Percentiles rank a stretch among this genome's conserved stretches.
Evolutionary conservation across 2,113 vertebrate genomes (phyloP).

Genomic region (Illadopsis cleaveri): DNA sequence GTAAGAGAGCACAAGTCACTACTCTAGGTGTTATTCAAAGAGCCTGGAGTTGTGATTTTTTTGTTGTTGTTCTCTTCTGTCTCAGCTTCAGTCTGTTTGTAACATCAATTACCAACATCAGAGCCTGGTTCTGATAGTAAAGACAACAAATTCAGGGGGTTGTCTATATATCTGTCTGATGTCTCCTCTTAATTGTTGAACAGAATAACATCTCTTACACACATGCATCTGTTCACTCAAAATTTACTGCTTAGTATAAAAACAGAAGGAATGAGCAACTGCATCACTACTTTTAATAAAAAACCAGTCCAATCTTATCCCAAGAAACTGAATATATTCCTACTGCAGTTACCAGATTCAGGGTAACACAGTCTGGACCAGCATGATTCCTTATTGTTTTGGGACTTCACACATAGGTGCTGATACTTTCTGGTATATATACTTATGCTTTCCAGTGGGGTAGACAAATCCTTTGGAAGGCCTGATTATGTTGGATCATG

Average conservation of each 20-base stretch:
- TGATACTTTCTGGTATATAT: background rate
- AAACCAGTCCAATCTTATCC: background rate
- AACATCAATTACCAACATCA: background rate
- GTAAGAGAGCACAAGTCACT: background rate
- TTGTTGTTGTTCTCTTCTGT: background rate
- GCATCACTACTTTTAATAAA: background rate
- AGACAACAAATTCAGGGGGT: background rate
- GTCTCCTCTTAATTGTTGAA: background rate
- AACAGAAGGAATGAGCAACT: background rate
- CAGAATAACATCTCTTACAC: background rate
- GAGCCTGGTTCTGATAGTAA: background rate
- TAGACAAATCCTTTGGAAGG: background rate
- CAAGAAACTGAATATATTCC: background rate
- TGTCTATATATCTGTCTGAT: background rate
- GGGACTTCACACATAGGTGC: background rate
- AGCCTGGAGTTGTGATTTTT: background rate
- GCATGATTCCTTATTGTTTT: background rate
- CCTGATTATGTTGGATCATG: background rate
- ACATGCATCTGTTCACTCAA: background rate
- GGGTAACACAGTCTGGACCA: background rate
- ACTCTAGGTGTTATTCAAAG: background rate
- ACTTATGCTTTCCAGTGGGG: background rate
- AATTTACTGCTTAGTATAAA: background rate
- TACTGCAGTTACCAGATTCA: background rate
- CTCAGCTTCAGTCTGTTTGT: background rate